These are phyloP conservation scores for Puma concolor DNA, from an alignment of 2,113 vertebrate species.

Conservation along the genomic window DNA sequence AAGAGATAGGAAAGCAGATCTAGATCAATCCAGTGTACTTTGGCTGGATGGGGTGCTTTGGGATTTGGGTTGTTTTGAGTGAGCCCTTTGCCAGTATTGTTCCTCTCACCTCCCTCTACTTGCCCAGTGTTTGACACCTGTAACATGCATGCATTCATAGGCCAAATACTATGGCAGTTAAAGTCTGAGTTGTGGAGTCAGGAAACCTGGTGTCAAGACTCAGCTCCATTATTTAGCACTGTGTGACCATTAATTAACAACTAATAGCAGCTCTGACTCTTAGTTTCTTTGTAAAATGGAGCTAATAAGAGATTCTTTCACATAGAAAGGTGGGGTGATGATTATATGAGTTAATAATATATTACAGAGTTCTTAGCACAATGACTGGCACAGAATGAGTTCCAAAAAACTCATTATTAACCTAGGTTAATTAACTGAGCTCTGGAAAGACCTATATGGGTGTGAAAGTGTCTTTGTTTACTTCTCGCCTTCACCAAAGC, in stretches of 20 bases:
- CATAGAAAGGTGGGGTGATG: background rate
- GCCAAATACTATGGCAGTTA: background rate
- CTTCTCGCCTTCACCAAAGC: background rate
- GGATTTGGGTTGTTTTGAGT: background rate
- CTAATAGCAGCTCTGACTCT: background rate
- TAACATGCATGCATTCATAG: background rate
- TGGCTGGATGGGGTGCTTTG: background rate
- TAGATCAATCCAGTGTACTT: background rate
- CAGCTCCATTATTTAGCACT: background rate
- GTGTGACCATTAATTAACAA: background rate
- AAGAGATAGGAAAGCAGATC: background rate
- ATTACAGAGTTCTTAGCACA: background rate
- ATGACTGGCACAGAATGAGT: background rate
- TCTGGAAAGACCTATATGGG: background rate
- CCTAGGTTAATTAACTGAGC: background rate
- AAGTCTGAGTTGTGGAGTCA: background rate
- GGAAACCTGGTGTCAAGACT: background rate
- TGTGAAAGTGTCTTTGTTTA: background rate
- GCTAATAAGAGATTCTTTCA: background rate
- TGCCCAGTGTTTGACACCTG: background rate
- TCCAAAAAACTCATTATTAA: background rate
- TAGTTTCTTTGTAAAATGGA: conserved; percentile 17
- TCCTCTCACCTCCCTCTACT: background rate
- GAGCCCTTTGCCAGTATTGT: background rate
- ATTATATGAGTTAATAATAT: background rate